These are phyloP conservation scores for Drosophila nr. medialis DNA, from an alignment of 2,888 invertebrate species.

Conservation along the genomic window DNA sequence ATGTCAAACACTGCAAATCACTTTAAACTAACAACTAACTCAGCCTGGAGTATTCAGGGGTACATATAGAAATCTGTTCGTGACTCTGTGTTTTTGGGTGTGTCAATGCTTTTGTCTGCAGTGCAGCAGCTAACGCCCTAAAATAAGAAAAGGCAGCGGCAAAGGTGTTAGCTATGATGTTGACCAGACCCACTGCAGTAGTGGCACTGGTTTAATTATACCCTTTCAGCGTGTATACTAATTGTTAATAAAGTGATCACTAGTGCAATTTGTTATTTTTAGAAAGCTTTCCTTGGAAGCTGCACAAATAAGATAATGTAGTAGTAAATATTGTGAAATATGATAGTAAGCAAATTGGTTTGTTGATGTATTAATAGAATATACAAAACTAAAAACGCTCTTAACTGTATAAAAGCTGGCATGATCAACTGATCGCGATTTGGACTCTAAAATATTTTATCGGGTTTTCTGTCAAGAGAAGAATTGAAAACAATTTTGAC, in stretches of 20 bases:
- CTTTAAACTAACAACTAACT: constrained; percentile 76
- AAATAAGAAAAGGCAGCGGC: constrained; percentile 14
- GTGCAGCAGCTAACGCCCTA: constrained; percentile 65
- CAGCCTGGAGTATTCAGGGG: constrained; percentile 17
- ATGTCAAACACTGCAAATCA: constrained; percentile 81
- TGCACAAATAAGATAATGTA: neutral
- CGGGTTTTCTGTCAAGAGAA: neutral
- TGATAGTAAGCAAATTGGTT: neutral
- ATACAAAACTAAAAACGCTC: neutral
- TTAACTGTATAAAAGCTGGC: neutral
- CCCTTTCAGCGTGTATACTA: neutral
- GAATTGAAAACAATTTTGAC: neutral
- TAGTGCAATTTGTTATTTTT: neutral
- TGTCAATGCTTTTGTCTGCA: constrained; percentile 67
- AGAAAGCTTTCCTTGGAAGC: neutral
- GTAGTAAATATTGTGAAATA: neutral
- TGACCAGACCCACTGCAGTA: neutral
- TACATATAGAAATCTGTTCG: constrained; percentile 4
- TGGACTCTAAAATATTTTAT: neutral
- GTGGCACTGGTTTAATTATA: neutral
- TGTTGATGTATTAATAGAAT: neutral
- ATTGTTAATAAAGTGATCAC: neutral
- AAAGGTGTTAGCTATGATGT: neutral
- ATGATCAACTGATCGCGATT: neutral
- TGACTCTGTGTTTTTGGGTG: constrained; percentile 46